These are phyloP conservation scores for Peromyscus attwateri DNA, from an alignment of 2,797 vertebrate genomes.

Conservation along the genomic window DNA sequence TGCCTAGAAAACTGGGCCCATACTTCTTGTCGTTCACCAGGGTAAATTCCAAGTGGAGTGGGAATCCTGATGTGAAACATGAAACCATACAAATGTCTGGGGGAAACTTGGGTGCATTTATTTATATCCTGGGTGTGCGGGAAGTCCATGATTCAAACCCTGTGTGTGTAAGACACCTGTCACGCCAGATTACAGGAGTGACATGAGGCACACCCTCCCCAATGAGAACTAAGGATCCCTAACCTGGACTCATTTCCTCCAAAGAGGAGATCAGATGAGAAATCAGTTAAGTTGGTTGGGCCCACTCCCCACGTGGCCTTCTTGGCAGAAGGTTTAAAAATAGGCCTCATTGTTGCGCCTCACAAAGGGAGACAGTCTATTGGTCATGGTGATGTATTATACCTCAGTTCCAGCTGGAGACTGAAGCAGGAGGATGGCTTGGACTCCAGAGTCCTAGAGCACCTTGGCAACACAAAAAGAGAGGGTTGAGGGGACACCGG, in stretches of 20 bases:
- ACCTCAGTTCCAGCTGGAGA: neutral
- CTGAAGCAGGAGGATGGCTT: no score
- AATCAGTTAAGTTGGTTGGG: neutral
- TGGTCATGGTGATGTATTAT: neutral
- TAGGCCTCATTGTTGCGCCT: neutral
- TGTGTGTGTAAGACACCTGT: neutral
- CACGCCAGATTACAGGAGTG: neutral
- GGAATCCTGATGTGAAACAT: neutral
- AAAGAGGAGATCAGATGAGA: constrained; percentile 6
- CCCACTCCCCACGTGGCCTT: neutral
- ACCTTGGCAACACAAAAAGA: neutral
- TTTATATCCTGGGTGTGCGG: neutral
- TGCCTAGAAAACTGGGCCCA: neutral
- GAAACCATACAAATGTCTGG: neutral
- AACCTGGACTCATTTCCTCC: neutral
- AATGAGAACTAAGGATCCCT: neutral
- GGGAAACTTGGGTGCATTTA: neutral
- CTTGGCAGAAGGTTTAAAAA: neutral
- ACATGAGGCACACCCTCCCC: neutral
- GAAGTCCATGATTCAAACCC: neutral
- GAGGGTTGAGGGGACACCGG: neutral
- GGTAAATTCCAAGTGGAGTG: constrained; percentile 7
- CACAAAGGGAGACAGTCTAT: neutral
- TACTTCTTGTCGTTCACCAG: neutral
- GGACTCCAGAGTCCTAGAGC: neutral